Evolutionary conservation across 92 coral and sea anemone species (phyloP).

Genomic region (Zoanthus solanderi): DNA sequence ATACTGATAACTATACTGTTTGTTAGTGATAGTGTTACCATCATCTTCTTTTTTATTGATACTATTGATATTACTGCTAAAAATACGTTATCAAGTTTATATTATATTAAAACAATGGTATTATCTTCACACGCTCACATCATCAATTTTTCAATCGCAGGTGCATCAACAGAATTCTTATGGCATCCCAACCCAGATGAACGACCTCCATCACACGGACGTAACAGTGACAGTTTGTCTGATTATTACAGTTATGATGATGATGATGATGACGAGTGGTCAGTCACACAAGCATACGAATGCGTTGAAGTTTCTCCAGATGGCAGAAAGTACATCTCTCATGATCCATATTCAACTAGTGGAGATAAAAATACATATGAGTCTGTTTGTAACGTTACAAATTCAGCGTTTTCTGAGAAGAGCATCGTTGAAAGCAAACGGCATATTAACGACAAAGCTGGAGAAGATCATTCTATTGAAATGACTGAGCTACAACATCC

Average conservation of each 20-base stretch:
- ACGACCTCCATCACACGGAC: neutral
- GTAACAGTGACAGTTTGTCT: conserved; percentile 8
- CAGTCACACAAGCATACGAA: neutral
- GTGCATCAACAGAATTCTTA: neutral
- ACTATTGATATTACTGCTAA: too few species aligned
- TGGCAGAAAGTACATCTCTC: neutral
- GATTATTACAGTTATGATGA: conserved; percentile 1
- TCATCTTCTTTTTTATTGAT: too few species aligned
- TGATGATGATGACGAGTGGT: neutral
- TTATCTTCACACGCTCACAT: neutral
- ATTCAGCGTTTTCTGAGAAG: neutral
- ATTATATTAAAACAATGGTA: neutral
- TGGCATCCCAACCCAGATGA: neutral
- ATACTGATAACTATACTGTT: too few species aligned
- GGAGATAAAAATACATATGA: conserved; percentile 19
- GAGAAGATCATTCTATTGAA: neutral
- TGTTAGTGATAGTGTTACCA: too few species aligned
- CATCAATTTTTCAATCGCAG: neutral
- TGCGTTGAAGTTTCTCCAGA: conserved; percentile 4
- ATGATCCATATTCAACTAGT: conserved; percentile 7
- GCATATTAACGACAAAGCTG: neutral
- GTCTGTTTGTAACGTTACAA: neutral
- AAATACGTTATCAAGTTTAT: too few species aligned
- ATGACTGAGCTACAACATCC: neutral
- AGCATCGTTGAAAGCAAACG: neutral